Base-by-base conservation (phyloP, 2,888 invertebrate species). In the Mythimna vitellina region DNA sequence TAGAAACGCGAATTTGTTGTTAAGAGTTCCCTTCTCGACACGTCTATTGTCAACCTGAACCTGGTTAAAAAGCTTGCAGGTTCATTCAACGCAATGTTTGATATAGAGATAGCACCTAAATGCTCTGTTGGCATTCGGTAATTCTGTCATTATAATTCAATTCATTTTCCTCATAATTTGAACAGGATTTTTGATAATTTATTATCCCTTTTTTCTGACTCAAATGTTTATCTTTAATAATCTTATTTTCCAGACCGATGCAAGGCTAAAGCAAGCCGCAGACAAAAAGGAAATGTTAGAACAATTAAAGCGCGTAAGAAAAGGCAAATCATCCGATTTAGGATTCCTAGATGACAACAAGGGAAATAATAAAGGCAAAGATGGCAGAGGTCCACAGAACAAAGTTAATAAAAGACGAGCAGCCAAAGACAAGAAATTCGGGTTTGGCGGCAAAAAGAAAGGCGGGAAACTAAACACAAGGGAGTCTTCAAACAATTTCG, bases 401-500 rank as follows among this genome's bases (percentile, higher is more conserved):
- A 96, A 95, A 85, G 87, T 93, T 56, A 82, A 92, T 20, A 95
- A 94, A 76, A 95, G 93, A 91, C 96, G 98, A 80, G 96, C 97
- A 79, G 96, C 96, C 88, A 98, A 98, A 90, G 98, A 99, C 90
- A 96, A 97, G 72, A 99, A 98, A 92, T 99, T 98, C 94, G 99
- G 99, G 0, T 99, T 98, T 94, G 99, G 99, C 49, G 99, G 99
- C 0, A 99, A 99, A 91, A 99, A 99, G 95, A 98, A 98, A 89
- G 98, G 99, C 0, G 96, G 97, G 0, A 99, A 99, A 92, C 94
- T 97, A 61, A 99, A 99, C 89, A 99, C 98, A 0, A 97, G 97
- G 83, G 97, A 98, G 0, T 99, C 99, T 81, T 96, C 97, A 0
- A 97, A 97, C 49, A 97, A 97, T 89, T 96, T 97, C 87, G 97